A percentile compares a stretch with the other conserved stretches of the same genome.
These are phyloP conservation scores for Amphipyra berbera DNA, from an alignment of 2,888 invertebrate species.

Conservation along the genomic window DNA sequence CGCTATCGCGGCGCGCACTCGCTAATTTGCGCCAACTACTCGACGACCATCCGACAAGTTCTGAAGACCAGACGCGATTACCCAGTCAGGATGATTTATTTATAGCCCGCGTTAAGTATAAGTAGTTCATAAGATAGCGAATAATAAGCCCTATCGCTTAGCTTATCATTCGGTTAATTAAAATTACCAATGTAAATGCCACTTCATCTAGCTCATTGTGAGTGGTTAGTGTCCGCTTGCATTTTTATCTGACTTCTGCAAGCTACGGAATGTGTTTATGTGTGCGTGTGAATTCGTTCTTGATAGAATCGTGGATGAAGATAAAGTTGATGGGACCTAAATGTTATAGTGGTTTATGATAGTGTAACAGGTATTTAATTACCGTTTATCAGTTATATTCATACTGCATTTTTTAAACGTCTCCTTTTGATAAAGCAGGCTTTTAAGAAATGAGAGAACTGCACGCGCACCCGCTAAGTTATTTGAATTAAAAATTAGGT, in stretches of 20 bases:
- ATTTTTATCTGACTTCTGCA: conserved; percentile 48
- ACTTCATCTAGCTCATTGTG: conserved; percentile 56
- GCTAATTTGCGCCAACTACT: conserved; percentile 85
- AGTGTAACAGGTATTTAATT: conserved; percentile 36
- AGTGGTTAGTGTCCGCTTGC: conserved; percentile 46
- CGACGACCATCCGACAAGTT: conserved; percentile 80
- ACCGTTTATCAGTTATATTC: conserved; percentile 14
- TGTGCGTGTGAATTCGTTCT: conserved; percentile 24
- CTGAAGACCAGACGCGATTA: conserved; percentile 82
- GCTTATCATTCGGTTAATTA: conserved; percentile 58
- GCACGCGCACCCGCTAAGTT: conserved; percentile 18
- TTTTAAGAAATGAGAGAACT: conserved; percentile 12
- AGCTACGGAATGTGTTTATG: conserved; percentile 25
- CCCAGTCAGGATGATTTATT: conserved; percentile 83
- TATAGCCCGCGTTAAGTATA: conserved; percentile 61
- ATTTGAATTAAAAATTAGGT: conserved; percentile 26
- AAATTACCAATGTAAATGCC: conserved; percentile 59
- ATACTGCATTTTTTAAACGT: conserved; percentile 12
- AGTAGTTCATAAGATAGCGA: conserved; percentile 57
- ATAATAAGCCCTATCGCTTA: conserved; percentile 50
- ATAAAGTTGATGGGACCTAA: conserved; percentile 21
- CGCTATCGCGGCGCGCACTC: conserved; percentile 86
- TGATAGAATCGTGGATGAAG: conserved; percentile 23
- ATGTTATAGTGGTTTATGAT: conserved; percentile 23
- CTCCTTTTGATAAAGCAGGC: conserved; percentile 7